phyloP scores from a whole-genome alignment of 2,797 vertebrate species.

The Pangasius larnaudii region DNA sequence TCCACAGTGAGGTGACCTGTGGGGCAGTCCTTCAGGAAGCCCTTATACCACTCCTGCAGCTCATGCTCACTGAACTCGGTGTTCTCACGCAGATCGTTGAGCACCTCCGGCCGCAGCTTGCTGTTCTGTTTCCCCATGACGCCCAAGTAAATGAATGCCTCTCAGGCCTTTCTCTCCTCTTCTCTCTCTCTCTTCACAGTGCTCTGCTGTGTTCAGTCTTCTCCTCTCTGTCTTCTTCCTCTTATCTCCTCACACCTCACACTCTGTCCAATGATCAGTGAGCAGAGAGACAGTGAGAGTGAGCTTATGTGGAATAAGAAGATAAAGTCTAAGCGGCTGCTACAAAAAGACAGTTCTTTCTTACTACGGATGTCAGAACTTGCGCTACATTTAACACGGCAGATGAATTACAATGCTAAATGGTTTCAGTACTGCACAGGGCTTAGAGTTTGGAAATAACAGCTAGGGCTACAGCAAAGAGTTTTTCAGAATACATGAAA shows the following conservation, averaged over 20 bases:
- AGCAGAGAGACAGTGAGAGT: constrained; percentile 12
- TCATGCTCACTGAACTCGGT: constrained; percentile 87
- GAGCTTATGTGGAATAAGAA: constrained; percentile 14
- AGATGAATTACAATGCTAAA: not conserved
- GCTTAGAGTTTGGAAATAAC: not conserved
- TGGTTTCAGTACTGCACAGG: not conserved
- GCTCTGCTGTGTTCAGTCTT: not conserved
- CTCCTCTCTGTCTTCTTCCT: constrained; percentile 4
- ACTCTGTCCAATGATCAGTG: constrained; percentile 22
- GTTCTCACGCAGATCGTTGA: constrained; percentile 86
- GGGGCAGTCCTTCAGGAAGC: constrained; percentile 88
- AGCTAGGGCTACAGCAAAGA: not conserved
- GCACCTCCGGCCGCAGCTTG: constrained; percentile 84
- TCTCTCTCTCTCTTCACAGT: not conserved
- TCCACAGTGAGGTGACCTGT: constrained; percentile 86
- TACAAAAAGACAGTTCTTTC: constrained; percentile 3
- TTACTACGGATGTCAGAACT: not conserved
- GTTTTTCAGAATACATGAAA: not conserved
- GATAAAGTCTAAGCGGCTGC: not conserved
- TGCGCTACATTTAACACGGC: not conserved
- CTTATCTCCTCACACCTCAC: constrained; percentile 39
- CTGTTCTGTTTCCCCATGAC: constrained; percentile 89
- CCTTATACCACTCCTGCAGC: constrained; percentile 89
- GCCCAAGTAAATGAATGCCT: constrained; percentile 6
- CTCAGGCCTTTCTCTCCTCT: not conserved